These are phyloP conservation scores for Megatriorchis doriae DNA, from an alignment of 2,113 vertebrate species.

Conservation along the genomic window DNA sequence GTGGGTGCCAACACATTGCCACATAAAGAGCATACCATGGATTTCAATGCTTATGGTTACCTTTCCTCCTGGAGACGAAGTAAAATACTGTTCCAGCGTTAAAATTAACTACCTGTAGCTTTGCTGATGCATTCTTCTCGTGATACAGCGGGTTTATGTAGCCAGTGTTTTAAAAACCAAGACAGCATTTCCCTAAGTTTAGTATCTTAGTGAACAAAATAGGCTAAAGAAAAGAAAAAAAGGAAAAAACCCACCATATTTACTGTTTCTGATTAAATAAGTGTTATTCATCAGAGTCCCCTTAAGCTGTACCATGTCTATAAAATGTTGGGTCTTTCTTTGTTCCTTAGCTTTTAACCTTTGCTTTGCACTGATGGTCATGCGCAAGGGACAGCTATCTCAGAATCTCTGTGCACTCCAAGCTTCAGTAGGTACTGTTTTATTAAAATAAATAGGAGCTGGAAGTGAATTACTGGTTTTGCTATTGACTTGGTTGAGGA, in stretches of 20 bases:
- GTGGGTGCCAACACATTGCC: too few species aligned
- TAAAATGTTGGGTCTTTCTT: neutral
- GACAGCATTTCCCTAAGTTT: neutral
- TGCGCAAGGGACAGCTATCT: neutral
- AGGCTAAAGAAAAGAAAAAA: neutral
- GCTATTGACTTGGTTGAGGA: neutral
- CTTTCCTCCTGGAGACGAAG: neutral
- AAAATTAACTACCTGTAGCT: neutral
- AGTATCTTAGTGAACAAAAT: neutral
- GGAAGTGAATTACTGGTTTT: neutral
- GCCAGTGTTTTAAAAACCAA: neutral
- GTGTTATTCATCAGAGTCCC: neutral
- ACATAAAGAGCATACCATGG: accelerated
- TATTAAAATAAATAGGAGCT: neutral
- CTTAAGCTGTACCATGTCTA: neutral
- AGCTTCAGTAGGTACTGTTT: neutral
- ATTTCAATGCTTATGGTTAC: neutral
- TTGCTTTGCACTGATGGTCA: neutral
- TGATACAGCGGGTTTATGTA: neutral
- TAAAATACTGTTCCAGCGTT: neutral
- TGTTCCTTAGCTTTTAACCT: neutral
- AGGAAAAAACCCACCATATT: neutral
- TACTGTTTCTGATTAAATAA: neutral
- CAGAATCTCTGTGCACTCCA: neutral
- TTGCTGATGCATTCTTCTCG: neutral